Evolutionary conservation across 2,797 vertebrate species (phyloP).

Genomic region (Mallotus villosus): DNA sequence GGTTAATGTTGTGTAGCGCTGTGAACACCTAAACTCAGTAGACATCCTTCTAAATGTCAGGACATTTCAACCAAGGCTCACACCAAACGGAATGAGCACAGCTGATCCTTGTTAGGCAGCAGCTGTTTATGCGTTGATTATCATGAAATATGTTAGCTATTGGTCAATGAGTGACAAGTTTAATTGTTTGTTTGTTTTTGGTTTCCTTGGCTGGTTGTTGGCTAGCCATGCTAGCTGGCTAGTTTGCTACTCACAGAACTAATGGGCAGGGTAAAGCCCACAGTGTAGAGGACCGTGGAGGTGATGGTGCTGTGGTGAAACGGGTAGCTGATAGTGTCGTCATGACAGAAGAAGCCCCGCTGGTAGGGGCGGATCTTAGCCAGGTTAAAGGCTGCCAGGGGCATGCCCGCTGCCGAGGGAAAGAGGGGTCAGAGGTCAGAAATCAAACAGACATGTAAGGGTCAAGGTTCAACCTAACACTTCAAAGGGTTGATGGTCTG

Average conservation of each 20-base stretch:
- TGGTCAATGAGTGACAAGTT: not conserved
- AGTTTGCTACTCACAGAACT: constrained; percentile 90
- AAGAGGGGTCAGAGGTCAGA: constrained; percentile 13
- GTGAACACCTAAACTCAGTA: constrained; percentile 21
- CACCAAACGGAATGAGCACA: constrained; percentile 4
- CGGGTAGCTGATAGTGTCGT: constrained; percentile 95
- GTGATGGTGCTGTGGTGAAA: constrained; percentile 93
- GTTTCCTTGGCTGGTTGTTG: not conserved
- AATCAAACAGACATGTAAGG: not conserved
- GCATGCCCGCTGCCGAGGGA: constrained; percentile 90
- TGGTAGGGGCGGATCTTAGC: constrained; percentile 95
- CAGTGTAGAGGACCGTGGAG: constrained; percentile 87
- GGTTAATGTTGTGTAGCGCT: not conserved
- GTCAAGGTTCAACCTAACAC: not conserved
- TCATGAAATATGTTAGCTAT: constrained; percentile 14
- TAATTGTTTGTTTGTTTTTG: not conserved
- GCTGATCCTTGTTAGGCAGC: not conserved
- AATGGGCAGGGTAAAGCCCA: constrained; percentile 94
- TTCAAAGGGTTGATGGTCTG: not conserved
- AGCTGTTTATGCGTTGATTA: constrained; percentile 8
- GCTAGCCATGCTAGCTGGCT: constrained; percentile 20
- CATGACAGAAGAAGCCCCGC: constrained; percentile 99
- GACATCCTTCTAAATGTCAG: constrained; percentile 34
- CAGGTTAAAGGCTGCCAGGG: constrained; percentile 95
- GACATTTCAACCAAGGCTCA: constrained; percentile 28